Base-by-base conservation (phyloP, 1,140 invertebrate genomes). In the Idris sp. region DNA sequence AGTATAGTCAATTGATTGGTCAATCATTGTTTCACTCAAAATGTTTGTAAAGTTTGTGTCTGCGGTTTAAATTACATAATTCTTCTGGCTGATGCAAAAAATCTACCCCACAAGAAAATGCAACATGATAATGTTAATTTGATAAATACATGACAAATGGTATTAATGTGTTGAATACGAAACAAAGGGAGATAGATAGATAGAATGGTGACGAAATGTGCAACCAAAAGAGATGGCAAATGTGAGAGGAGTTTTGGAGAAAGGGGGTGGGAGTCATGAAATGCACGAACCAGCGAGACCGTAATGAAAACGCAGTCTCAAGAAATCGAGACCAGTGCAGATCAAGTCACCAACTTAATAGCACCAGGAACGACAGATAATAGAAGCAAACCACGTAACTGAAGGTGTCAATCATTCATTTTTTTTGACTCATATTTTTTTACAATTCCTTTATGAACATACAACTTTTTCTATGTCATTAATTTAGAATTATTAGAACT, bases 171-270 rank as follows among this genome's bases (percentile, higher is more conserved):
- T n/a, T n/a, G n/a, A n/a, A n/a, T n/a, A n/a, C n/a, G n/a, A n/a
- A 61, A 67, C 13, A 49, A 65, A 67, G 31, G 36, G 40, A n/a
- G n/a, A n/a, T n/a, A 41, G 41, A 71, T 26, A 48, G 48, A 74
- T 33, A 54, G 43, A 28, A 11, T 36, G 19, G 14, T 2, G 5
- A 2, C 18, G 28, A 48, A 9, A 38, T 40, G 28, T 31, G 14
- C 10, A n/a, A 48, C 15, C 41, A 69, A 76, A 38, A 22, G 74
- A 75, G 49, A 79, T 64, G 74, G 77, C 61, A 62, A 79, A 79
- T 76, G 74, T 74, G 80, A 83, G 76, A 76, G 77, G 74, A 81
- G 81, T 82, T 86, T 85, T 44, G 80, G 79, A 74, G 80, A 85
- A 83, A 84, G 81, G 76, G 79, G 79, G 79, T 74, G 73, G 79